Base-by-base conservation (phyloP, 2,113 vertebrate species). In the Lota lota region DNA sequence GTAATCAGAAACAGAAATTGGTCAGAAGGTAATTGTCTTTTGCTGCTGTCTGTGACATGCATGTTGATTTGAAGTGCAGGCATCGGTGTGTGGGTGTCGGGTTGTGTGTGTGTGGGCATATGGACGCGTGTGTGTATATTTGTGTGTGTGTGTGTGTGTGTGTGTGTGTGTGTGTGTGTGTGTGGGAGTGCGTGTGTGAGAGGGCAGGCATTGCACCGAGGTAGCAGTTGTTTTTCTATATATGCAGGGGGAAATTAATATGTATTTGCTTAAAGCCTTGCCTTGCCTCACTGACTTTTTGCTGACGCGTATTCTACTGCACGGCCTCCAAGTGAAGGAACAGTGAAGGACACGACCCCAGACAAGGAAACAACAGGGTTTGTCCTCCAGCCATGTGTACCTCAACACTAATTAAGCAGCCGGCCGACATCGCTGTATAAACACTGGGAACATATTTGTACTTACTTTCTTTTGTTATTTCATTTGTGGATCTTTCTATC, bases 201-300 rank as follows among this genome's bases (percentile, higher is more conserved):
- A 19, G 65, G 79, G 59, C 36, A 4, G 51, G 57, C 20, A 22
- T 14, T 11, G 40, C 40, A 72, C 67, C 69, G 50, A 57, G 69
- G 74, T 69, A 80, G 28, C 61, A 64, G 66, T 67, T 76, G 74
- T 76, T 81, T 63, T 80, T 70, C 65, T 81, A 67, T 73, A 56
- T 75, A 22, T 72, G 70, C 69, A 20, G 73, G 53, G 62, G 71
- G 71, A 79, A 86, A 87, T 87, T 61, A 85, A 85, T 87, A 82
- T 85, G 79, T 75, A 84, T 88, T 88, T 87, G 77, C 80, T 84
- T 80, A 73, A 87, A 81, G 79, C 82, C 57, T 56, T 68, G 40
- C 68, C 82, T 64, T 77, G 78, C 66, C 70, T 83, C 72, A 36
- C 70, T 64, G 70, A 68, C 80, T 87, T 88, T 76, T 70, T 88